Base-by-base conservation (phyloP, 1,140 invertebrate genomes). In the Apis laboriosa region DNA sequence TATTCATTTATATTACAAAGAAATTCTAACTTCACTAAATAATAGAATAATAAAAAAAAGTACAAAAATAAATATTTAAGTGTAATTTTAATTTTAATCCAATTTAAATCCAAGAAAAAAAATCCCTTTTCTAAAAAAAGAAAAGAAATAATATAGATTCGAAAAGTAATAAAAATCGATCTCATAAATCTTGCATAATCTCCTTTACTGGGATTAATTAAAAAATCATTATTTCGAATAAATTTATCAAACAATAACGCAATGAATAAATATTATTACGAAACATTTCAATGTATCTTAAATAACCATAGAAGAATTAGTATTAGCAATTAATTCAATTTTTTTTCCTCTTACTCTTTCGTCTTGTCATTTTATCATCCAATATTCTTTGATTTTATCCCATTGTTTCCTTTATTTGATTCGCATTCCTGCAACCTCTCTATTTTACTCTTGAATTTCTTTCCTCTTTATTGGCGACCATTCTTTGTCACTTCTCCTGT, bases 241-340 rank as follows among this genome's bases (percentile, higher is more conserved):
- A n/a, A 63, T 64, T 64, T 21, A 21, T 51, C 8, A 21, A 43
- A 17, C n/a, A 28, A 19, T 21, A 61, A 56, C 19, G 19, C 49
- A 43, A n/a, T 56, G 66, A 75, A 72, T 49, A 72, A 17, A 74
- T 43, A 34, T 21, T 58, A 82, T 85, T 82, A 51, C 21, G 43
- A 70, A 83, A 78, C 80, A 78, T 77, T 78, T 28, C 11, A 28
- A 8, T 68, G 56, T 34, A 71, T 78, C 58, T 28, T n/a, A 28
- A 49, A 63, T 19, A 67, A 66, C 4, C 71, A 9, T 5, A 15
- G 24, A 71, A 28, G 51, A 9, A 28, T 2, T 4, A 17, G 1
- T 55, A 67, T 56, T 24, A 78, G 75, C 80, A 76, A 81, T 81
- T 81, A 81, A 81, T 76, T 75, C 77, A 49, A 79, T 79, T 43